Percentiles rank a stretch among this genome's conserved stretches.
phyloP scores from a whole-genome alignment of 2,797 vertebrate genomes.

The Hipposideros larvatus region DNA sequence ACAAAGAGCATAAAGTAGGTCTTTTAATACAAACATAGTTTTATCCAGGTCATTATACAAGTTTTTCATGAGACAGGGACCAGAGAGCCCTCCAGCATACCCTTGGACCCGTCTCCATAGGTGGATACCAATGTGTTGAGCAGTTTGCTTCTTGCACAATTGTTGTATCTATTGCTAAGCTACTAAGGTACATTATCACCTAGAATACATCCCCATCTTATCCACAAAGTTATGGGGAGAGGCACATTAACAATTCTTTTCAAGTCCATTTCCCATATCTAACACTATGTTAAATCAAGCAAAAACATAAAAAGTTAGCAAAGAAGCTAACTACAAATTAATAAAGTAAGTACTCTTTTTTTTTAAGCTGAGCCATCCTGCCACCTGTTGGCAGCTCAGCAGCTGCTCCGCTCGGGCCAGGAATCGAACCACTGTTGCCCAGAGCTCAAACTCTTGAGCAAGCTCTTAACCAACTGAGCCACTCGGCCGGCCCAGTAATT shows the following conservation, averaged over 20 bases:
- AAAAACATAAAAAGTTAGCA: not conserved
- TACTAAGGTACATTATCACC: not conserved
- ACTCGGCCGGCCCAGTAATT: not conserved
- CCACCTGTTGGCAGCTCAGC: no score
- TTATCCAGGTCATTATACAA: not conserved
- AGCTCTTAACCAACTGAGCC: no score
- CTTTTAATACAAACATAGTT: not conserved
- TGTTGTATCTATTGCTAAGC: slow-evolving; percentile 19
- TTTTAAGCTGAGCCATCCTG: no score
- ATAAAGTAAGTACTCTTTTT: slow-evolving; percentile 27
- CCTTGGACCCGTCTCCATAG: not conserved
- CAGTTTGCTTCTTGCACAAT: not conserved
- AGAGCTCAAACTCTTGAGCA: no score
- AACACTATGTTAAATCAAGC: not conserved
- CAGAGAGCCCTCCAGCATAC: not conserved
- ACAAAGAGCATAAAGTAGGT: not conserved
- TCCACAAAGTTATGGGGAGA: not conserved
- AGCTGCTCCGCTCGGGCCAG: no score
- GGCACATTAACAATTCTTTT: slow-evolving; percentile 5
- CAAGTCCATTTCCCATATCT: not conserved
- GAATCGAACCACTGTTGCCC: no score
- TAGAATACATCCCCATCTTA: not conserved
- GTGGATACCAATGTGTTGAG: not conserved
- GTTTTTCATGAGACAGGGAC: not conserved
- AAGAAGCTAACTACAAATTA: slow-evolving; percentile 28